Conservation (phyloP, 1,140 invertebrate species). For the Nasonia giraulti region DNA sequence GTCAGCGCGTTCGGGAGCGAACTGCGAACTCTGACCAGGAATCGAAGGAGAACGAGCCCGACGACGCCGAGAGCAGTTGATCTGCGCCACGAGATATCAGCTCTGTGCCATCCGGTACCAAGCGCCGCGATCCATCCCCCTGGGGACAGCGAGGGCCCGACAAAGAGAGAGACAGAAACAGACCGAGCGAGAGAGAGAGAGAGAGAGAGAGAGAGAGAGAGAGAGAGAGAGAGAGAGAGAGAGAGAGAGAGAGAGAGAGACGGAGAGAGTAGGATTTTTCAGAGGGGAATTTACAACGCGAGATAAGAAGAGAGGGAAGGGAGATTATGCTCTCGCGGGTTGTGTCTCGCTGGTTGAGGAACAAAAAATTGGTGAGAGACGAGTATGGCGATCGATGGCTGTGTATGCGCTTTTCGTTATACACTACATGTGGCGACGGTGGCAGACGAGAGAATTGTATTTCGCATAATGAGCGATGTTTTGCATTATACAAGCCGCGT, state of each 20-base stretch:
- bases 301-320: conserved; percentile 9
- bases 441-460: background rate
- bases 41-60: conserved; percentile 56
- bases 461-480: background rate
- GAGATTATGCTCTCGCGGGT: background rate
- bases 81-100: conserved; percentile 64
- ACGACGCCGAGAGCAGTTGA: conserved; percentile 52
- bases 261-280: conserved; percentile 21
- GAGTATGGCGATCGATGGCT: no score
- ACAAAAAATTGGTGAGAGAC: background rate
- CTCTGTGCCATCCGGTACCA: conserved; percentile 71
- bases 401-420: background rate
- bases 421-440: no score
- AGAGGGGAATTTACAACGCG: conserved; percentile 35
- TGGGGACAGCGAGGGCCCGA: conserved; percentile 38
- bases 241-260: background rate
- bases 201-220: background rate
- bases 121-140: conserved; percentile 35
- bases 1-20: conserved; percentile 52
- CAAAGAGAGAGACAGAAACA: conserved; percentile 21
- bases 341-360: background rate
- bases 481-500: background rate
- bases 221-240: background rate
- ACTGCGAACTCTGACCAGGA: conserved; percentile 56
- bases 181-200: background rate